phyloP scores from a whole-genome alignment of 1,140 invertebrate species.

The Aphis craccivora region DNA sequence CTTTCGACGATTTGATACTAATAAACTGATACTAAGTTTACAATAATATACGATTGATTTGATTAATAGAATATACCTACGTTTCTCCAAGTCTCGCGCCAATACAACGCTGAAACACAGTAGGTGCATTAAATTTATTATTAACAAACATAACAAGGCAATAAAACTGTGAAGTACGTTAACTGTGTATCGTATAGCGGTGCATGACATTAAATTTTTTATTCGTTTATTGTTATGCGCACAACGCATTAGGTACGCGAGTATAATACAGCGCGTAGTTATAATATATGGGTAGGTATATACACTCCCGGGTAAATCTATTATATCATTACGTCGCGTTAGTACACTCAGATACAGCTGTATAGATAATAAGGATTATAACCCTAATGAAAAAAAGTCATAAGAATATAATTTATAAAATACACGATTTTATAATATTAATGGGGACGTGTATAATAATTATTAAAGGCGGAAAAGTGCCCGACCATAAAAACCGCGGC shows the following conservation, averaged over 20 bases:
- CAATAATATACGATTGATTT: neutral
- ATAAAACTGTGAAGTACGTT: neutral
- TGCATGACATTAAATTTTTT: neutral
- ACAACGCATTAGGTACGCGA: neutral
- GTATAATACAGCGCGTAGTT: neutral
- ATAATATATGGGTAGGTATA: neutral
- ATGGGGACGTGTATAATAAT: neutral
- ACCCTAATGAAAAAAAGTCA: slow-evolving; percentile 23
- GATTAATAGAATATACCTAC: too few species aligned
- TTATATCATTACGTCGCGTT: neutral
- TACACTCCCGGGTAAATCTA: neutral
- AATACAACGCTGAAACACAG: neutral
- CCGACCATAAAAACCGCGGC: neutral
- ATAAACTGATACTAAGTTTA: neutral
- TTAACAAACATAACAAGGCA: neutral
- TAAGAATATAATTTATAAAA: slow-evolving; percentile 11
- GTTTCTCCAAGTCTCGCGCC: neutral
- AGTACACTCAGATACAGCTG: neutral
- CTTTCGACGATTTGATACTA: neutral
- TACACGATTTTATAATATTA: neutral
- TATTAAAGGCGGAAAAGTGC: neutral
- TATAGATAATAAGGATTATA: neutral
- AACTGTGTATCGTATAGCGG: neutral
- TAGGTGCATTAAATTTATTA: neutral
- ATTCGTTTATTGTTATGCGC: neutral